These are phyloP conservation scores for Drosophila obscura DNA, from an alignment of 1,140 invertebrate genomes.

Conservation along the genomic window DNA sequence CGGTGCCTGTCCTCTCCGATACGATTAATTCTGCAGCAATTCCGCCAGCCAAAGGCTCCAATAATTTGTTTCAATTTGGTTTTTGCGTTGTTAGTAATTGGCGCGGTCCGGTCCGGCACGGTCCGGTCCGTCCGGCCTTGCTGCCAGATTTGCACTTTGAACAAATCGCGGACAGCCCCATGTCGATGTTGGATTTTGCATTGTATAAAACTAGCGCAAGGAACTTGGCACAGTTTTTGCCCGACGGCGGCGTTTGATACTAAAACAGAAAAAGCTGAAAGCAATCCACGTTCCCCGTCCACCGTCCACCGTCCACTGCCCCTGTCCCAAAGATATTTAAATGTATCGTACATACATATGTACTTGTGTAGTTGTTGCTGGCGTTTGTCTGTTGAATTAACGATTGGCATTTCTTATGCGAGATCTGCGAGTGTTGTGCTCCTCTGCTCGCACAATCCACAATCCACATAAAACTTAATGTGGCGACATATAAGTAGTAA, in stretches of 20 bases:
- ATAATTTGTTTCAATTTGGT: constrained; percentile 64
- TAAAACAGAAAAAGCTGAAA: no score
- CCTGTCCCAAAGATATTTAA: no score
- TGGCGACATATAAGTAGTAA: constrained; percentile 29
- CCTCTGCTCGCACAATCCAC: constrained; percentile 13
- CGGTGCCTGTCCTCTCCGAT: constrained; percentile 6
- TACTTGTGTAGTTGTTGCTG: no score
- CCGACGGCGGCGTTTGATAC: constrained; percentile 44
- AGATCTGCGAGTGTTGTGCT: constrained; percentile 28
- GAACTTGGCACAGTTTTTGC: constrained; percentile 75
- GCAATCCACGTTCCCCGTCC: constrained; percentile 4
- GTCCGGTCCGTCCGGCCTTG: constrained; percentile 18
- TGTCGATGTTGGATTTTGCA: constrained; percentile 62
- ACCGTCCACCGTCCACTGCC: no score
- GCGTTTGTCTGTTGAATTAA: no score
- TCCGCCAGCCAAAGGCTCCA: constrained; percentile 55
- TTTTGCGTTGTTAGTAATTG: constrained; percentile 78
- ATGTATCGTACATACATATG: neutral
- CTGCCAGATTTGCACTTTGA: constrained; percentile 41
- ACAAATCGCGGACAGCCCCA: constrained; percentile 52
- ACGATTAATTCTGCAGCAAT: constrained; percentile 58
- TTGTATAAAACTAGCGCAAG: constrained; percentile 70
- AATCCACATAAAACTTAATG: constrained; percentile 54
- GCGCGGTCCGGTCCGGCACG: constrained; percentile 39
- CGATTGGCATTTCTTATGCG: constrained; percentile 20